These are phyloP conservation scores for Porites divaricata DNA, from an alignment of 92 coral and sea anemone species.

Conservation along the genomic window DNA sequence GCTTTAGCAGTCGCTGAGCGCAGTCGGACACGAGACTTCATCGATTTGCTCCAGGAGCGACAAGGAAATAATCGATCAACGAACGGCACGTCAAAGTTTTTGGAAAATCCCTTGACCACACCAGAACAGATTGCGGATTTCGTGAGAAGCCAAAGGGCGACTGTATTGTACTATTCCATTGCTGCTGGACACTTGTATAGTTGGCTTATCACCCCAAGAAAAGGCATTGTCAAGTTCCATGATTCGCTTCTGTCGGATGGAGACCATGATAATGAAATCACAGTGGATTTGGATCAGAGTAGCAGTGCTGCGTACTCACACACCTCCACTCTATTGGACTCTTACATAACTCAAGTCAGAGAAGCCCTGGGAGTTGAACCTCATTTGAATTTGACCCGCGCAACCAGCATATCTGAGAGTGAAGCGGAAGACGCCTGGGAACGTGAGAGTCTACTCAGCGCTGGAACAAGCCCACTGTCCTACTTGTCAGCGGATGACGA, in stretches of 20 bases:
- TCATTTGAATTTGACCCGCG: slow-evolving; percentile 78
- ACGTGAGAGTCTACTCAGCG: slow-evolving; percentile 71
- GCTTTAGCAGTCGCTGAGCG: slow-evolving; percentile 97
- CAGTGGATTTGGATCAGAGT: slow-evolving; percentile 78
- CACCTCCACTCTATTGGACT: slow-evolving; percentile 80
- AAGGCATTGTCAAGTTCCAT: slow-evolving; percentile 92
- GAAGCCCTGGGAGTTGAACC: slow-evolving; percentile 98
- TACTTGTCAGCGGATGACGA: slow-evolving; percentile 91
- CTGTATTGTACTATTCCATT: slow-evolving; percentile 84
- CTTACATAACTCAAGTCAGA: slow-evolving; percentile 91
- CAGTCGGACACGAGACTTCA: slow-evolving; percentile 88
- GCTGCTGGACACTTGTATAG: slow-evolving; percentile 97
- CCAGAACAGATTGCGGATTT: slow-evolving; percentile 90
- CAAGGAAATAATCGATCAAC: slow-evolving; percentile 61
- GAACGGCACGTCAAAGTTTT: slow-evolving; percentile 45
- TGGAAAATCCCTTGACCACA: slow-evolving; percentile 59
- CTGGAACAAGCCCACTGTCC: slow-evolving; percentile 62
- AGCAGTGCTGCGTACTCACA: slow-evolving; percentile 68
- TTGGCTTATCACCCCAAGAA: slow-evolving; percentile 89
- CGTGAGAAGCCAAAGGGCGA: slow-evolving; percentile 80
- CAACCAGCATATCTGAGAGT: slow-evolving; percentile 80
- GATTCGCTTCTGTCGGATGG: slow-evolving; percentile 91
- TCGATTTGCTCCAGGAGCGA: slow-evolving; percentile 90
- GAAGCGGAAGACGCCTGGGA: slow-evolving; percentile 83
- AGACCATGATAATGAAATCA: slow-evolving; percentile 64